These are phyloP conservation scores for Microcebus tavaratra DNA, from an alignment of 2,113 vertebrate species.

Conservation along the genomic window DNA sequence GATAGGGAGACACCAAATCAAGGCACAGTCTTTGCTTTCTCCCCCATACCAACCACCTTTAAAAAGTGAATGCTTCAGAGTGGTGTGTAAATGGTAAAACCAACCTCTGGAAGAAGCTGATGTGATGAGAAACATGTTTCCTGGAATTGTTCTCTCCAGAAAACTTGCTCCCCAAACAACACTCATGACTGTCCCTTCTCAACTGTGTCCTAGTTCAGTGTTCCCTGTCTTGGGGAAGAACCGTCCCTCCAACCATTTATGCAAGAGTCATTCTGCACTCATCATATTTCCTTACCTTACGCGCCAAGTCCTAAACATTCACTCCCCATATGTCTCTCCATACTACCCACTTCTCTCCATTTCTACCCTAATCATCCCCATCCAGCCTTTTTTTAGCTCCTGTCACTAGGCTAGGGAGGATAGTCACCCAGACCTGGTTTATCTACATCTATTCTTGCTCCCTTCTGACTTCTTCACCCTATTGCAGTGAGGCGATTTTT, in stretches of 20 bases:
- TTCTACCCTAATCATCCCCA: neutral
- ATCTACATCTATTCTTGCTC: neutral
- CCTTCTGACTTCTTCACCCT: neutral
- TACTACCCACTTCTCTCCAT: neutral
- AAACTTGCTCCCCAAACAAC: neutral
- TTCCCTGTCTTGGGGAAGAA: neutral
- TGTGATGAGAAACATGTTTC: no score
- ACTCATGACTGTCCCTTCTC: neutral
- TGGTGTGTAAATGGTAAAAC: neutral
- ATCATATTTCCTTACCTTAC: neutral
- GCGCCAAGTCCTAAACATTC: neutral
- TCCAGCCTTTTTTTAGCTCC: neutral
- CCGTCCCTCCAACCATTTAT: neutral
- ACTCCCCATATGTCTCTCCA: neutral
- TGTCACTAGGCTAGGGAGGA: no score
- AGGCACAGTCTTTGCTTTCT: neutral
- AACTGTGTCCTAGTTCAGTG: rapidly evolving
- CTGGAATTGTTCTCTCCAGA: neutral
- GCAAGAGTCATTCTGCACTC: neutral
- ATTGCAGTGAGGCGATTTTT: neutral
- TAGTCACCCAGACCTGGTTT: neutral
- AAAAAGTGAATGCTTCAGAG: neutral
- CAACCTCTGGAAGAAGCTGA: neutral
- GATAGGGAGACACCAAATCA: neutral
- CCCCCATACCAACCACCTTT: neutral